Percentiles rank a stretch among this genome's conserved stretches.
Conservation (phyloP, 2,797 vertebrate species). For the Gadopsis bispinosus region DNA sequence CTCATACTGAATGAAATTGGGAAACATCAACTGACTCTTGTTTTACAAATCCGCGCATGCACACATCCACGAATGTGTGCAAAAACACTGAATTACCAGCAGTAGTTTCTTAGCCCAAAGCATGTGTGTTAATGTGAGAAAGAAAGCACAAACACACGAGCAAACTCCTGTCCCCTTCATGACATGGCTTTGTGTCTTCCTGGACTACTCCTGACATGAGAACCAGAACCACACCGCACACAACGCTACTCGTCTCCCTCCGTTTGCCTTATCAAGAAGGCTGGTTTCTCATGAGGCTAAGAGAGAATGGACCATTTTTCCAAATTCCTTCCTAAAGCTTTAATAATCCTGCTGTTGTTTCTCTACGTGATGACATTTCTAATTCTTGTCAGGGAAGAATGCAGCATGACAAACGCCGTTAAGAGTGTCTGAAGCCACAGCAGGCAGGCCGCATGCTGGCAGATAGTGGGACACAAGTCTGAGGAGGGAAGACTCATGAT, state of each 20-base stretch:
- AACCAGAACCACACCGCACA: slow-evolving; percentile 16
- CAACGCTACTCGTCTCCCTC: background rate
- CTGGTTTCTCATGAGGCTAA: slow-evolving; percentile 21
- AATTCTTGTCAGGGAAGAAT: slow-evolving; percentile 78
- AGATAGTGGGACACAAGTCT: slow-evolving; percentile 30
- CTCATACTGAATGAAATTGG: background rate
- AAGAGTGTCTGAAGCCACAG: slow-evolving; percentile 57
- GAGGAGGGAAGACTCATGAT: slow-evolving; percentile 29
- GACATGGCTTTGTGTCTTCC: background rate
- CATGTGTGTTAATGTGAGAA: background rate
- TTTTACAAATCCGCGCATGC: background rate
- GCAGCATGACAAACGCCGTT: slow-evolving; percentile 65
- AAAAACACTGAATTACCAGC: background rate
- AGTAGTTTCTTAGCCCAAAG: background rate
- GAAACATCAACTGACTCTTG: background rate
- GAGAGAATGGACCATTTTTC: slow-evolving; percentile 43
- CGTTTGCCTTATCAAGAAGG: slow-evolving; percentile 1
- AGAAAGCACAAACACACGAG: background rate
- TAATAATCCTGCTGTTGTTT: slow-evolving; percentile 68
- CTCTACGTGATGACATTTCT: slow-evolving; percentile 69
- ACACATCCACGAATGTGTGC: background rate
- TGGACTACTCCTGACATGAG: background rate
- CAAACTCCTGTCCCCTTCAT: background rate
- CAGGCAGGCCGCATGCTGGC: slow-evolving; percentile 40
- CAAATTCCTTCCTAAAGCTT: slow-evolving; percentile 61